These are phyloP conservation scores for Entomobrya multifasciata DNA, from an alignment of 2,888 invertebrate genomes.

Conservation along the genomic window DNA sequence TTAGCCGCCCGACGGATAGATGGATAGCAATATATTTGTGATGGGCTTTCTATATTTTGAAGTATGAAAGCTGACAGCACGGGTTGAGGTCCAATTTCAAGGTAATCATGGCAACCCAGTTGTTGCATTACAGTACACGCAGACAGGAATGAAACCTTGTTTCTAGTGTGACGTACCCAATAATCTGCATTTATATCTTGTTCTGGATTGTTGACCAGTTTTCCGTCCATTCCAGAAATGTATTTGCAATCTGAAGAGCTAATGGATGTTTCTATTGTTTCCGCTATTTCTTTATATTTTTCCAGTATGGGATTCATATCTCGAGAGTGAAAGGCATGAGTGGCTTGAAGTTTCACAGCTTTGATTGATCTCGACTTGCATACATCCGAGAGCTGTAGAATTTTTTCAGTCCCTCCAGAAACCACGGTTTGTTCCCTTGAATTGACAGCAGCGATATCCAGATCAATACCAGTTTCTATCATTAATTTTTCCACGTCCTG, in stretches of 20 bases:
- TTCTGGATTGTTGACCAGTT: neutral
- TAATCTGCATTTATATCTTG: constrained; percentile 37
- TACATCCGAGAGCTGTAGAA: constrained; percentile 31
- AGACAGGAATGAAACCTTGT: constrained; percentile 52
- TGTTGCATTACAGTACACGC: constrained; percentile 26
- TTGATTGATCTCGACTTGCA: constrained; percentile 26
- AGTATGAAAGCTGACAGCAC: constrained; percentile 54
- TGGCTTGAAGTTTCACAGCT: constrained; percentile 42
- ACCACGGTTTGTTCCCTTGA: constrained; percentile 70
- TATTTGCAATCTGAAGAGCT: neutral
- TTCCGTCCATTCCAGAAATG: constrained; percentile 56
- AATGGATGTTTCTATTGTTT: neutral
- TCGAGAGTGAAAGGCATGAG: constrained; percentile 69
- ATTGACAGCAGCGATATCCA: constrained; percentile 64
- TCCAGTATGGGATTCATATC: constrained; percentile 64
- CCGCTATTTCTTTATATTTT: constrained; percentile 28
- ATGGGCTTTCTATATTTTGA: constrained; percentile 24
- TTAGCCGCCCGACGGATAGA: constrained; percentile 55
- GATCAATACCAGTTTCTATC: neutral
- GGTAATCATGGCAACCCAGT: constrained; percentile 24
- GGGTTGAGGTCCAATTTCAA: constrained; percentile 60
- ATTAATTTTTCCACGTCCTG: neutral
- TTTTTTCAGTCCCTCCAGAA: constrained; percentile 27
- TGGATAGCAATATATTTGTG: constrained; percentile 34
- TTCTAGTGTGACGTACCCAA: constrained; percentile 63